Evolutionary conservation across 2,888 invertebrate species (phyloP), one percentile per base, ranked within the genome.

Genomic region (Nipponacmea schrenckii): DNA sequence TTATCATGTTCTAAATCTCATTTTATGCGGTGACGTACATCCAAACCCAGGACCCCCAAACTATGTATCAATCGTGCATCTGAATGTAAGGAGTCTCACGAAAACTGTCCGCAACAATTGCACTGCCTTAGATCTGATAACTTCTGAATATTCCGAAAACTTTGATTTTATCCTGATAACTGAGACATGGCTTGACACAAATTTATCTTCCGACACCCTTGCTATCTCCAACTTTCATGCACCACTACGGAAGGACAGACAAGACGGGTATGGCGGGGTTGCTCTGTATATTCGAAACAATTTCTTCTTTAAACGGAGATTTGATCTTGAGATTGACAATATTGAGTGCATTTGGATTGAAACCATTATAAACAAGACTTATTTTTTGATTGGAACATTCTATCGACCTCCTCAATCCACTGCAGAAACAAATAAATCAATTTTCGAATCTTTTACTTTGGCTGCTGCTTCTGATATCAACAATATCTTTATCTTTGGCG

Each of bases 311-410:
- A 56, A 20, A 56, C n/a, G 56, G 24, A n/a, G 56, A n/a, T 56
- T n/a, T 24, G 56, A 56, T 24, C 24, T 56, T 20, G 56, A 56
- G 24, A 20, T 56, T 56, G 56, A n/a, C 56, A 56, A 56, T n/a
- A 56, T n/a, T n/a, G 56, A 56, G n/a, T 56, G 56, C 56, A 24
- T 56, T 56, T 56, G 56, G 56, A n/a, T 56, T 56, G 56, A 56
- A 56, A 56, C 24, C 56, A 56, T n/a, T 20, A 20, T 24, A n/a
- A 56, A 56, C 24, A 56, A 56, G 20, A 56, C 24, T 10, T 10
- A 56, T 20, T 56, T 56, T 56, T 24, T 56, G n/a, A n/a, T 56
- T 24, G 56, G 56, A n/a, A 56, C 56, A 10, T 56, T 56, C 14
- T 56, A 56, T 24, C 56, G 56, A 20, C 56, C 56, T 14, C 56